Base-by-base conservation (phyloP, 2,888 invertebrate species). In the Watsonalla binaria region DNA sequence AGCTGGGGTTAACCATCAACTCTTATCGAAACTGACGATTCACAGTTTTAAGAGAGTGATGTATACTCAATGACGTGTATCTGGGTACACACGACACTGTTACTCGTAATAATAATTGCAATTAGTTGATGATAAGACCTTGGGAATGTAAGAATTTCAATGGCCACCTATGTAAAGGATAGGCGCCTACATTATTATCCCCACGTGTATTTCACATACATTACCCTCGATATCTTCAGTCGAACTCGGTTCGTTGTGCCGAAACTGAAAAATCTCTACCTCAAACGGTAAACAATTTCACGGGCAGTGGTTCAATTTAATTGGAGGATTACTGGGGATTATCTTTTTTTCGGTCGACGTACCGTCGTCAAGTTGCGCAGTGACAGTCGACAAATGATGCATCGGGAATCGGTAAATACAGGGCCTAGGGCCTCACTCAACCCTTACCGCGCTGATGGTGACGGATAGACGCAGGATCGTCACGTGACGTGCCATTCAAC, bases 231-330 rank as follows among this genome's bases (percentile, higher is more conserved):
- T 49, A 53, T 14, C 47, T 47, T 34, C 42, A 51, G 53, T 37
- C 6, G 37, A 48, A 48, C 37, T 37, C 9, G 8, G 15, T 37
- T 37, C 39, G 49, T 49, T 49, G 37, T 37, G 49, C 14, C 7
- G 37, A 60, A 66, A 66, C 68, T 67, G 70, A 59, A 65, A 70
- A 72, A 70, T 70, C 72, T 76, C 71, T 74, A 78, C 80, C 80
- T 82, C 77, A 73, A 82, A 82, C 81, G 80, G 82, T 87, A 85
- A 87, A 86, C 85, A 88, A 88, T 89, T 88, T 87, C 82, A 88
- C 86, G 88, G 84, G 64, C 72, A 81, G 78, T 85, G 84, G 76
- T 82, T 85, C 80, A 78, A 86, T 86, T 85, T 88, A 88, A 89
- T 89, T 87, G 87, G 84, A 59, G 77, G 82, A 82, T 84, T 86